Evolutionary conservation across 2,797 vertebrate genomes (phyloP).

Genomic region (Helicolenus hilgendorfi): DNA sequence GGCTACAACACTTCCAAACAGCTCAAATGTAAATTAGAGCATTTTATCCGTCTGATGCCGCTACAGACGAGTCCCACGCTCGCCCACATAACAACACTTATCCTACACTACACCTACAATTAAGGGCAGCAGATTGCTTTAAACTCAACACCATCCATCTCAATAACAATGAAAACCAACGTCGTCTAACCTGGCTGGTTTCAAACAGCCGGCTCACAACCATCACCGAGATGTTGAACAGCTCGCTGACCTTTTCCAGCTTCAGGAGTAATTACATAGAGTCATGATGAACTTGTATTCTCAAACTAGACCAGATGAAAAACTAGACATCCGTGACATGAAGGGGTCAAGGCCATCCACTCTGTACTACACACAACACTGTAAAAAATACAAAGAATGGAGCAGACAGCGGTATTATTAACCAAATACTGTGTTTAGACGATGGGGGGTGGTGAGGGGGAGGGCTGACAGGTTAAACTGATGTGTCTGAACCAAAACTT

Average conservation of each 20-base stretch:
- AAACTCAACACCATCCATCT: background rate
- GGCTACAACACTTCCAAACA: background rate
- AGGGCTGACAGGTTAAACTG: background rate
- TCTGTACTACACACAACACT: background rate
- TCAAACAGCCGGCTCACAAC: background rate
- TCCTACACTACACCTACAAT: slow-evolving; percentile 19
- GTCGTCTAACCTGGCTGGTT: background rate
- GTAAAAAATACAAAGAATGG: background rate
- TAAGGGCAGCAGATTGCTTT: background rate
- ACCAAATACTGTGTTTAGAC: background rate
- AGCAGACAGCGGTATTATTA: background rate
- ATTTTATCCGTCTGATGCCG: background rate
- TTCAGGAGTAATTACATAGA: background rate
- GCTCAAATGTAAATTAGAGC: background rate
- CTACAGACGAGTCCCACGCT: background rate
- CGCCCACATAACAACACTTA: slow-evolving; percentile 19
- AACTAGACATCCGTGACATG: background rate
- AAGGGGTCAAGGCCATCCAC: background rate
- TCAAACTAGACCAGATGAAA: background rate
- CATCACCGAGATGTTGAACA: background rate
- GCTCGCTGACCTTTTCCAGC: background rate
- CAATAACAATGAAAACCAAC: background rate
- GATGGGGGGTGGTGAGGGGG: too few relatives aligned
- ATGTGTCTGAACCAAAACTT: background rate
- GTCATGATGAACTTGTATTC: background rate